Evolutionary conservation across 1,140 invertebrate species (phyloP).

Genomic region (Rhagoletis zephyria): DNA sequence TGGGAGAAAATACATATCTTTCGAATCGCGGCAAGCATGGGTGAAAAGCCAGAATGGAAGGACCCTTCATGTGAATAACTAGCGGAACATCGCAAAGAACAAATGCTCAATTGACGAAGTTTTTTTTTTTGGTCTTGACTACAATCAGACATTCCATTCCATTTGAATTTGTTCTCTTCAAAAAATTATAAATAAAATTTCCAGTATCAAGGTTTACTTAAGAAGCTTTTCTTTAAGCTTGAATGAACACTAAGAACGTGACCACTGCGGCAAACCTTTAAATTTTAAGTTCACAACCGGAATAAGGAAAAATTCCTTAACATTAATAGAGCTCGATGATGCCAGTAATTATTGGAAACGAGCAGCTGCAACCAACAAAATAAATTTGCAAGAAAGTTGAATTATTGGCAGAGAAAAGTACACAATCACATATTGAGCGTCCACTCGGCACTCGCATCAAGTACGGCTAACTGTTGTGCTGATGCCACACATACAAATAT

Average conservation of each 20-base stretch:
- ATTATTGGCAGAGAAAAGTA: not conserved
- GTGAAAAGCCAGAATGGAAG: too few species aligned
- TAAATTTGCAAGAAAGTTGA: not conserved
- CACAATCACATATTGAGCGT: not conserved
- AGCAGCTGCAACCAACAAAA: not conserved
- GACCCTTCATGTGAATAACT: too few species aligned
- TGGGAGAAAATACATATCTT: too few species aligned
- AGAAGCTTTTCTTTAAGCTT: not conserved
- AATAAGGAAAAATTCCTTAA: not conserved
- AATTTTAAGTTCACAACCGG: not conserved
- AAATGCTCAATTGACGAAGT: too few species aligned
- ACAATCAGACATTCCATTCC: too few species aligned
- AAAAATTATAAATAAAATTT: too few species aligned
- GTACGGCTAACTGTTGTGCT: not conserved
- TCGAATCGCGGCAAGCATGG: too few species aligned
- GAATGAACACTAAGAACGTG: not conserved
- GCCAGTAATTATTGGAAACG: not conserved
- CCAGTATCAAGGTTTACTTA: too few species aligned
- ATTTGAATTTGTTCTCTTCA: too few species aligned
- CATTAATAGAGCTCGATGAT: too few species aligned
- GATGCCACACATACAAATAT: not conserved
- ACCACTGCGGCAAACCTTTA: not conserved
- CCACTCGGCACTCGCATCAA: not conserved
- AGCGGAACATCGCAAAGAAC: too few species aligned
- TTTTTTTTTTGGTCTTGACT: too few species aligned